Percentiles rank a stretch among this genome's conserved stretches.
Conservation (phyloP, 2,113 vertebrate species). For the Chloroceryle aenea region DNA sequence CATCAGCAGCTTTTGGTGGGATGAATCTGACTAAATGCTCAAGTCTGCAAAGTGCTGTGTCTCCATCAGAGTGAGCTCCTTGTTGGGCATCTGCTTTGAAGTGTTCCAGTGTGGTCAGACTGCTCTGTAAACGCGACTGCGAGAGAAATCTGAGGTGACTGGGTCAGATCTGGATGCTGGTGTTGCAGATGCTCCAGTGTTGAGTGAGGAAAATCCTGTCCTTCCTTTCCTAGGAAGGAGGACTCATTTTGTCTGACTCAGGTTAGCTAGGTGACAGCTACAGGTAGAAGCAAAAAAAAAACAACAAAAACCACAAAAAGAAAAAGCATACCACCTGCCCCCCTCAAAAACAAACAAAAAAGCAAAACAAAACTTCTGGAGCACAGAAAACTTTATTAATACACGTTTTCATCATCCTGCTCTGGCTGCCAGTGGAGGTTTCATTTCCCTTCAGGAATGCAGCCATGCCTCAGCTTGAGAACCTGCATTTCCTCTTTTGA, state of each 20-base stretch:
- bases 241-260: background rate
- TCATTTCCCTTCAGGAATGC: background rate
- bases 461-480: background rate
- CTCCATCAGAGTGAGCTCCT: background rate
- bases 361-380: background rate
- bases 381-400: background rate
- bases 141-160: background rate
- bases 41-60: background rate
- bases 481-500: background rate
- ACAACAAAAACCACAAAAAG: too few relatives aligned
- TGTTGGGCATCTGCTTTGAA: background rate
- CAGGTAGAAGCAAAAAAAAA: background rate
- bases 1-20: background rate
- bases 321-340: too few relatives aligned
- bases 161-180: background rate
- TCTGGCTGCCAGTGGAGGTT: background rate
- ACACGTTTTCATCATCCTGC: background rate
- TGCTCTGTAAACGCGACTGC: fast-evolving
- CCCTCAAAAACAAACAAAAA: too few relatives aligned
- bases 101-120: background rate
- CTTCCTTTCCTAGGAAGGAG: background rate
- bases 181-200: fast-evolving
- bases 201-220: background rate
- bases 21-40: background rate
- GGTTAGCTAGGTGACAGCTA: background rate